Evolutionary conservation across 37 sponge, comb jelly and placozoan species (phyloP).

Genomic region (Hormiphora californensis): DNA sequence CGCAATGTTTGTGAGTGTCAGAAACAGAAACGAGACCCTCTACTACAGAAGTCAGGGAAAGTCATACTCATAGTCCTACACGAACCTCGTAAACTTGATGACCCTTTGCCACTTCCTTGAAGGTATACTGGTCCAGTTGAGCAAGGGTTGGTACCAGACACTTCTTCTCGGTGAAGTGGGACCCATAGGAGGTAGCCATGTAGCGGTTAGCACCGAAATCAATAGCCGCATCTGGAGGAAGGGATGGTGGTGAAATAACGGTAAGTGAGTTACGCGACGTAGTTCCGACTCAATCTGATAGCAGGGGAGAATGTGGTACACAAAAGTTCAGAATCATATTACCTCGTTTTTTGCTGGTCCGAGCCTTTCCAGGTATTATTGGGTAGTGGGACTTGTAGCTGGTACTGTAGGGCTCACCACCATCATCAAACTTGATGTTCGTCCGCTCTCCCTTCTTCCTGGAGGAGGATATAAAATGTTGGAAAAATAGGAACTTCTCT

Average conservation of each 20-base stretch:
- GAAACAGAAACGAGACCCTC: neutral
- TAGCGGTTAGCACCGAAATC: neutral
- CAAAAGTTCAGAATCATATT: neutral
- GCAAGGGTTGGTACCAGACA: slow-evolving; percentile 44
- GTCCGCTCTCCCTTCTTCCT: no score
- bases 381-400: neutral
- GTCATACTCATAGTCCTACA: neutral
- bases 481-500: no score
- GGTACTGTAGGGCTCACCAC: no score
- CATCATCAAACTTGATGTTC: no score
- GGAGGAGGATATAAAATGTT: no score
- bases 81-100: neutral
- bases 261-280: neutral
- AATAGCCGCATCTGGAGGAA: neutral
- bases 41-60: neutral
- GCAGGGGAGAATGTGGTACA: neutral
- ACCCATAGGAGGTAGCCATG: neutral
- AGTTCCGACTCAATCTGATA: no score
- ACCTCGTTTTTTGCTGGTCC: neutral
- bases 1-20: neutral
- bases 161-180: neutral
- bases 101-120: neutral
- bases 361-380: neutral
- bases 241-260: no score
- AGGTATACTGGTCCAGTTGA: slow-evolving; percentile 22